Evolutionary conservation across 2,888 invertebrate species (phyloP), one percentile per base, ranked within the genome.

Genomic region (Lordiphosa fenestrarum): DNA sequence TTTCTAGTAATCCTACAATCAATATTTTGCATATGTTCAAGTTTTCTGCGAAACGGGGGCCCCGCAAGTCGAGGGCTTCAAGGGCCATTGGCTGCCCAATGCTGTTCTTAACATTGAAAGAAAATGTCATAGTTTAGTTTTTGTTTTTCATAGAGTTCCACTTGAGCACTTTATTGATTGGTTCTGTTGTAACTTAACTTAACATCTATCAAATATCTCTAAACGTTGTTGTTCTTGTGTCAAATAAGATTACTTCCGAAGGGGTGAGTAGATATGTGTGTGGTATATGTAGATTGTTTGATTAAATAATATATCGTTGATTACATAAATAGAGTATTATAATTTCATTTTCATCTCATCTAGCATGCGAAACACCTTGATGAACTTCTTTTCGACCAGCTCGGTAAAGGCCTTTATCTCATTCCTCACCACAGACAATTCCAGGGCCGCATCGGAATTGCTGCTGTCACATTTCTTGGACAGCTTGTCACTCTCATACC

Each of bases 331-430:
- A 23, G 10, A 23, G 4, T 42, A 12, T 52, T 52, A 66, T 44
- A 88, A 63, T 35, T 75, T 84, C 59, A 83, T 60, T 62, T 89
- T 89, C 65, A 88, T 85, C 60, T 88, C 88, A 23, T 89, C 88
- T 35, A 88, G 53, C 71, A 88, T 69, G 7, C 88, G 86, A 57
- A 86, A 89, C 50, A 88, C 81, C 42, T 86, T 87, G 10, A 87
- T 54, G 47, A 88, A 88, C 56, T 88, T 88, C 66, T 80, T 85
- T 42, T 88, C 88, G 10, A 88, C 84, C 19, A 82, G 54, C 30
- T 88, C 87, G 12, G 86, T 84, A 48, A 88, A 88, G 12, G 84
- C 72, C 47, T 84, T 87, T 30, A 88, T 87, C 62, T 88, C 88
- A 53, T 87, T 89, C 7, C 88, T 78, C 12, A 88, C 87, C 39